phyloP scores from a whole-genome alignment of 2,113 vertebrate genomes.

The Thymallus thymallus region DNA sequence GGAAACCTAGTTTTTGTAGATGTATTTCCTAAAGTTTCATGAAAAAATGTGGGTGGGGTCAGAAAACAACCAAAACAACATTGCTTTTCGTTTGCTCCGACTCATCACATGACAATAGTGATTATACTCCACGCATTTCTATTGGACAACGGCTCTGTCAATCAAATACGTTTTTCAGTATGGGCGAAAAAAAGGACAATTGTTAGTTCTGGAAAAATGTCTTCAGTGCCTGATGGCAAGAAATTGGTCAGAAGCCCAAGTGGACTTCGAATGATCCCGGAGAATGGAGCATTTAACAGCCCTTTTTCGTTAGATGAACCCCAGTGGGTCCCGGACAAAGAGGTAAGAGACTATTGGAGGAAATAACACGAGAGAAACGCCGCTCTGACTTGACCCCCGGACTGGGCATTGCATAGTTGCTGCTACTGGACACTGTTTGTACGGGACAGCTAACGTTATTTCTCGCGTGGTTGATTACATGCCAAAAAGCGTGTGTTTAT shows the following conservation, averaged over 20 bases:
- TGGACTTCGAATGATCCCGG: constrained; percentile 93
- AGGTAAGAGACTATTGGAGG: constrained; percentile 71
- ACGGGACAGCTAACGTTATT: no score
- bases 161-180: constrained; percentile 21
- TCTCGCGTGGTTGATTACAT: no score
- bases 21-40: no score
- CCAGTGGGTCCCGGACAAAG: constrained; percentile 94
- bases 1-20: no score
- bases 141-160: constrained; percentile 13
- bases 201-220: constrained; percentile 70
- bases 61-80: constrained; percentile 10
- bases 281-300: constrained; percentile 85
- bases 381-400: background rate
- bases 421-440: background rate
- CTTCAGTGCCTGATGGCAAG: constrained; percentile 84
- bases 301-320: constrained; percentile 92
- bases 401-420: constrained; percentile 26
- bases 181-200: constrained; percentile 1
- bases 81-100: background rate
- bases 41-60: background rate
- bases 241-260: constrained; percentile 93
- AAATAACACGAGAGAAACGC: no score
- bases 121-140: background rate
- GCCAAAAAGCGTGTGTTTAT: no score
- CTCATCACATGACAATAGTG: constrained; percentile 5